phyloP scores from a whole-genome alignment of 2,888 invertebrate genomes.

The Rhimphoctona megacephalus region DNA sequence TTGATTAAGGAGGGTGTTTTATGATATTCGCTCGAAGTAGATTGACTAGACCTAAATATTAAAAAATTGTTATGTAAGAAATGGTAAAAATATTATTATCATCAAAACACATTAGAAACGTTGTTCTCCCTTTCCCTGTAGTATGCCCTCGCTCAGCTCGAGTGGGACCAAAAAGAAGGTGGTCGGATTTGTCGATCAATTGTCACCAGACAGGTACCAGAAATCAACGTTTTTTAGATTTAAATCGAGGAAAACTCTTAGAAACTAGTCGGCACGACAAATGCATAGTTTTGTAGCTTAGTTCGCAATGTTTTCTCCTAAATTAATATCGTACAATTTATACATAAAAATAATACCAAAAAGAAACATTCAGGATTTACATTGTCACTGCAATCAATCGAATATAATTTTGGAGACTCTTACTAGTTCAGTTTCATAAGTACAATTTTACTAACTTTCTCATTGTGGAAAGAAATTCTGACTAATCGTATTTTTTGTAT shows the following conservation, averaged over 20 bases:
- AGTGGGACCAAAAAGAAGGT: constrained; percentile 84
- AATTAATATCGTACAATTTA: neutral
- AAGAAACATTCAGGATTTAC: neutral
- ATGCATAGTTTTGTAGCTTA: constrained; percentile 43
- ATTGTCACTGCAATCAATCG: neutral
- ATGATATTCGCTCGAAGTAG: constrained; percentile 29
- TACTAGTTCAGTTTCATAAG: neutral
- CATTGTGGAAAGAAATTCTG: neutral
- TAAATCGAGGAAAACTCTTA: constrained; percentile 18
- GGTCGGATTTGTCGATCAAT: constrained; percentile 84
- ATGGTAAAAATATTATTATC: constrained; percentile 15
- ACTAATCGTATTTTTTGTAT: neutral
- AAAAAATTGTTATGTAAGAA: constrained; percentile 15
- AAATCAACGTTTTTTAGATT: constrained; percentile 52
- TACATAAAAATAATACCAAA: neutral
- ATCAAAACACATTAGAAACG: constrained; percentile 61
- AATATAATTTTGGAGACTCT: neutral
- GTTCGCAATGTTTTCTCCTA: neutral
- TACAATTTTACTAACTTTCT: neutral
- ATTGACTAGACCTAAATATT: constrained; percentile 1
- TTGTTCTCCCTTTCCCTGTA: constrained; percentile 80
- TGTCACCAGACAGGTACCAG: constrained; percentile 82
- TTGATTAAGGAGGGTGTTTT: neutral
- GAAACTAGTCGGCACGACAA: constrained; percentile 50
- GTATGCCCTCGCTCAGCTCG: constrained; percentile 84